Conservation (phyloP, 2,888 invertebrate genomes). For the Polyommatus iphigenia region DNA sequence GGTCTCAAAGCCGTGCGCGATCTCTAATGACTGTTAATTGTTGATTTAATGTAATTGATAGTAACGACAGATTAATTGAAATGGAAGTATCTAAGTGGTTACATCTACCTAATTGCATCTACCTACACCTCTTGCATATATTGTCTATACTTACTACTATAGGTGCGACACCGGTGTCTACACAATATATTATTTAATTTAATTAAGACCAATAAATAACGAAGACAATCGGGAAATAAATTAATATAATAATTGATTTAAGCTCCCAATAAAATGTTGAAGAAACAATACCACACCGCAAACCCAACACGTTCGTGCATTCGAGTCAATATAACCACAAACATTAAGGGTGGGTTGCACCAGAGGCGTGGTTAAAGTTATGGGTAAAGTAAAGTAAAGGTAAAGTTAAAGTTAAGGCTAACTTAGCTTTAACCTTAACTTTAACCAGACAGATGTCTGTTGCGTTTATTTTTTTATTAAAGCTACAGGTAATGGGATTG, state of each 20-base stretch:
- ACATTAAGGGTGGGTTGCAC: neutral
- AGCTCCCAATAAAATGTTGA: neutral
- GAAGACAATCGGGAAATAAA: too few relatives aligned
- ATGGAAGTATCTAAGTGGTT: neutral
- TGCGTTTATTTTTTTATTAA: too few relatives aligned
- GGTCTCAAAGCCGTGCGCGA: neutral
- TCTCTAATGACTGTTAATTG: neutral
- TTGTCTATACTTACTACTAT: too few relatives aligned
- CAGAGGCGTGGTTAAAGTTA: too few relatives aligned
- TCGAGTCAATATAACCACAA: neutral
- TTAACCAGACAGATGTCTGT: too few relatives aligned
- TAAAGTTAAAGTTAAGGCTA: too few relatives aligned
- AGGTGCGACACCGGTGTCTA: too few relatives aligned
- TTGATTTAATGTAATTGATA: neutral
- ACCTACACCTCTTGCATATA: neutral
- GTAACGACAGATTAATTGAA: neutral
- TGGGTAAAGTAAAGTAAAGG: too few relatives aligned
- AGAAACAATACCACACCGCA: neutral
- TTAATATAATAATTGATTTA: neutral
- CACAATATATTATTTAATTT: too few relatives aligned
- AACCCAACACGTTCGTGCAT: neutral
- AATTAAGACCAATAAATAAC: too few relatives aligned
- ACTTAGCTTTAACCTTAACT: too few relatives aligned
- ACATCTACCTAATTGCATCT: neutral
- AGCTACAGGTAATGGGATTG: too few relatives aligned